A percentile compares a stretch with the other conserved stretches of the same genome.
phyloP scores from a whole-genome alignment of 2,888 invertebrate genomes.

The Agrotis clavis region DNA sequence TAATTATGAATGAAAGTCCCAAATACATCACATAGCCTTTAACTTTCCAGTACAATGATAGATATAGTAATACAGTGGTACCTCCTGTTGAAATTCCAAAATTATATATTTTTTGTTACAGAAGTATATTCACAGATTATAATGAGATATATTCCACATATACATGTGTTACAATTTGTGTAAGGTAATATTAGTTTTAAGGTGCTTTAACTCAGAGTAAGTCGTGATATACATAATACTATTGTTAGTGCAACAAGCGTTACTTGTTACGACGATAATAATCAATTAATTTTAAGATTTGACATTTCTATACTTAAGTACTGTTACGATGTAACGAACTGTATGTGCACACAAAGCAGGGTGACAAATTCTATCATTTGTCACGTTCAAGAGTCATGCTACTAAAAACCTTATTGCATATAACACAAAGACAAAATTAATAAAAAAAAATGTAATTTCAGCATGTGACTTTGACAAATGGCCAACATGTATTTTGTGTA shows the following conservation, averaged over 20 bases:
- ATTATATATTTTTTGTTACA: conserved; percentile 84
- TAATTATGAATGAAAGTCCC: conserved; percentile 61
- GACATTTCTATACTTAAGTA: conserved; percentile 66
- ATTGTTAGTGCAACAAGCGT: conserved; percentile 72
- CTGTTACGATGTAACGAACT: conserved; percentile 59
- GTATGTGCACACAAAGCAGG: conserved; percentile 57
- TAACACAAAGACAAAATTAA: conserved; percentile 47
- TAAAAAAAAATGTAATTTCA: conserved; percentile 41
- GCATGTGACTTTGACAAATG: conserved; percentile 63
- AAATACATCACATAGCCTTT: conserved; percentile 79
- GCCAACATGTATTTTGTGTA: conserved; percentile 45
- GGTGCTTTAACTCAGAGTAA: conserved; percentile 88
- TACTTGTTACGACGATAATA: conserved; percentile 71
- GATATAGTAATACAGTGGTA: conserved; percentile 77
- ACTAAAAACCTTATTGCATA: conserved; percentile 51
- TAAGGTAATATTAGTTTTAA: conserved; percentile 81
- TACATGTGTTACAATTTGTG: conserved; percentile 78
- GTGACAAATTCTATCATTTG: conserved; percentile 61
- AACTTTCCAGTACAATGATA: conserved; percentile 83
- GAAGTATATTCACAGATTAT: conserved; percentile 82
- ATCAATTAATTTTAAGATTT: conserved; percentile 71
- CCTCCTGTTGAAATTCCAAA: conserved; percentile 88
- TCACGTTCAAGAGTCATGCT: conserved; percentile 52
- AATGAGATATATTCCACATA: conserved; percentile 78
- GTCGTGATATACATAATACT: conserved; percentile 83